Evolutionary conservation across 2,113 vertebrate species (phyloP), one percentile per base, ranked within the genome.

Genomic region (Rhagologus leucostigma): DNA sequence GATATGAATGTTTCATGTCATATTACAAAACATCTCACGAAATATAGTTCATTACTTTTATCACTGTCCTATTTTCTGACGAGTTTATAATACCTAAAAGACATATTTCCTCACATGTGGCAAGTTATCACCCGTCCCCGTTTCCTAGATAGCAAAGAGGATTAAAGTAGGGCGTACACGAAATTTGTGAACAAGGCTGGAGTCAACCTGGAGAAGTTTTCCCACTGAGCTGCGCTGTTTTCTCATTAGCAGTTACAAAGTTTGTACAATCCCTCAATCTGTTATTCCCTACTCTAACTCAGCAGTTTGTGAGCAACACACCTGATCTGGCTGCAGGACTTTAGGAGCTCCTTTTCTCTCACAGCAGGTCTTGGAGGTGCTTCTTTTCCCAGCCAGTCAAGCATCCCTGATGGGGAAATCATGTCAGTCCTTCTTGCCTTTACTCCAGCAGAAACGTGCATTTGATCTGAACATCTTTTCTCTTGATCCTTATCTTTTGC

Each of bases 401-500:
- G 49, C 37, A 74, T 32, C 67, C 82, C 11, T 56, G 68, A 44
- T 16, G 70, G 37, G 23, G 32, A 82, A 94, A 93, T 79, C 65
- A 13, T 4, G 1, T 63, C 78, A 86, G 78, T 50, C 41, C 82
- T 80, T 44, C 16, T 7, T 74, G 71, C 55, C 59, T 93, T 70
- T 95, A 30, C 90, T 94, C 19, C 56, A 62, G 27, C 9, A 53
- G 19, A 53, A 41, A 2, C 1, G 0, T 30, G 29, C 8, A 10
- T 92, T 93, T 92, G 71, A 78, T 88, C 55, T 67, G 52, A 79
- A 59, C 42, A 16, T 70, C 50, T 85, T 83, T 88, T 21, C 64
- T 67, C 71, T 80, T 67, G 42, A 74, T 93, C 76, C 55, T 75
- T 92, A 29, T 13, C 47, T 88, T 79, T 88, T 56, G 22, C 62